Conservation (phyloP, 1,140 invertebrate species). For the Hylaeus volcanicus region DNA sequence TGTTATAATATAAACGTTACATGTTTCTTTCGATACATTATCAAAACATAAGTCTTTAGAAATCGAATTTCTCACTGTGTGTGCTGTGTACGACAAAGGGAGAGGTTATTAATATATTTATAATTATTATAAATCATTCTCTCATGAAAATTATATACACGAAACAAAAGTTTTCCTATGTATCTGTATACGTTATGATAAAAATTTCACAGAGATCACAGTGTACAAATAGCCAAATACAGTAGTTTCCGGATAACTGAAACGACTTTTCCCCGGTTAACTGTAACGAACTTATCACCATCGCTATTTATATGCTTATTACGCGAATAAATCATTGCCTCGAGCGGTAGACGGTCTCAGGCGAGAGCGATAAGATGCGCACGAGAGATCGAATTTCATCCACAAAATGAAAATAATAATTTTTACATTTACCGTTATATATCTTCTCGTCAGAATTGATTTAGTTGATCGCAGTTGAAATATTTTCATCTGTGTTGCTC, state of each 20-base stretch:
- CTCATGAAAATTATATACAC: conserved; percentile 61
- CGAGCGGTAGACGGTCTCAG: too few species aligned
- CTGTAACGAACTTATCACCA: too few species aligned
- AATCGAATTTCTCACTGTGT: conserved; percentile 40
- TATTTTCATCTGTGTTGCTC: too few species aligned
- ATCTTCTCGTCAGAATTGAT: too few species aligned
- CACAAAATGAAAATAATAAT: too few species aligned
- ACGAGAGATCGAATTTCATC: too few species aligned
- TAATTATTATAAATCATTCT: conserved; percentile 52
- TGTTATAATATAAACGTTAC: neutral
- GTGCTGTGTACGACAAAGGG: conserved; percentile 22
- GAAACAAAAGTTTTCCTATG: conserved; percentile 41
- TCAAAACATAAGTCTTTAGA: neutral
- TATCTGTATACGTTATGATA: conserved; percentile 34
- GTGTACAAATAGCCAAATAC: conserved; percentile 80
- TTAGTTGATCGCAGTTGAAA: too few species aligned
- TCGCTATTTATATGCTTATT: too few species aligned
- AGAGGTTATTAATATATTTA: conserved; percentile 57
- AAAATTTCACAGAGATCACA: conserved; percentile 76
- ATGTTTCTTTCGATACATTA: neutral
- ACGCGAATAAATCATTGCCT: too few species aligned
- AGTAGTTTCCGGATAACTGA: conserved; percentile 19
- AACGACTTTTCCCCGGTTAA: too few species aligned
- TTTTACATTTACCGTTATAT: too few species aligned
- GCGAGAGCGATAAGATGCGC: too few species aligned